Percentiles rank a stretch among this genome's conserved stretches.
phyloP scores from a whole-genome alignment of 2,113 vertebrate genomes.

The Marmota flaviventris region DNA sequence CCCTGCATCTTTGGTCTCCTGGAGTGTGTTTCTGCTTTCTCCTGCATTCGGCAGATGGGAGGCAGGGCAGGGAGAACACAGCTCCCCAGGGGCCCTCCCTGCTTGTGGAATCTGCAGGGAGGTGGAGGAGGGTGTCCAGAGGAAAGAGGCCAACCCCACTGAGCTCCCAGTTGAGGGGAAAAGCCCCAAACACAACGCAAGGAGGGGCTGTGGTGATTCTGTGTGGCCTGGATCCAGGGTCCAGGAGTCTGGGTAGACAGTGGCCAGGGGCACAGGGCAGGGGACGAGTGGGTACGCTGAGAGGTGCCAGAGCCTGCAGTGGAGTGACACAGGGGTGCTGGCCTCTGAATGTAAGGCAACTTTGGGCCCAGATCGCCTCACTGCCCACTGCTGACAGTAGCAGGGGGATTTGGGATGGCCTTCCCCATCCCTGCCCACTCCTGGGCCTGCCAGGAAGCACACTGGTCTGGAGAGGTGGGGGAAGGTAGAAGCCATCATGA shows the following conservation, averaged over 20 bases:
- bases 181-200: background rate
- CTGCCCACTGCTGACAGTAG: background rate
- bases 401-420: background rate
- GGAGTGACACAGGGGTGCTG: rapidly evolving
- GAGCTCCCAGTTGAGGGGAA: background rate
- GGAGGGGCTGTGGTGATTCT: background rate
- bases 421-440: background rate
- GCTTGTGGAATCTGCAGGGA: background rate
- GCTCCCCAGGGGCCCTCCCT: background rate
- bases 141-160: no score
- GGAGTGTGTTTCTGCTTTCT: conserved; percentile 67
- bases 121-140: background rate
- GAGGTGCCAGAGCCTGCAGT: background rate
- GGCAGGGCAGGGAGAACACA: conserved; percentile 38
- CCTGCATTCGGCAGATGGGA: conserved; percentile 59
- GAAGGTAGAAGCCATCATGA: background rate
- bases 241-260: background rate
- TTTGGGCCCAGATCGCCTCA: background rate
- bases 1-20: conserved; percentile 60
- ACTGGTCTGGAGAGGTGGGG: background rate
- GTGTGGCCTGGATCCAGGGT: background rate
- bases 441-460: background rate
- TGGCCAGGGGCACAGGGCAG: no score
- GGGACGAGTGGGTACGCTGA: no score
- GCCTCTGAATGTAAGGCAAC: background rate